Conservation (phyloP, 2,113 vertebrate genomes). For the Rhea pennata region DNA sequence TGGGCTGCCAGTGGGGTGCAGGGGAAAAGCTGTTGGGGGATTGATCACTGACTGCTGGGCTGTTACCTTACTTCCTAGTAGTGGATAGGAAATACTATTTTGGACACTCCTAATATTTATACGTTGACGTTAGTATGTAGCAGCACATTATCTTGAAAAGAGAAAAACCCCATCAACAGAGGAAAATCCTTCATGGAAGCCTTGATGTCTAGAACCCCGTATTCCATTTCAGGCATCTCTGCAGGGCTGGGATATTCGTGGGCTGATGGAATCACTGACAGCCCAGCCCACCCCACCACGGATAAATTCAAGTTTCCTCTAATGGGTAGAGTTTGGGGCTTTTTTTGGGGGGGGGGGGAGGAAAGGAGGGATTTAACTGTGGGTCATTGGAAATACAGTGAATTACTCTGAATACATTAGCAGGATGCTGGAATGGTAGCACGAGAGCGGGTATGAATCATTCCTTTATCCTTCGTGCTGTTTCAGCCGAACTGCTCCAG, state of each 20-base stretch:
- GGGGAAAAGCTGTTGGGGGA: neutral
- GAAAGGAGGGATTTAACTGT: neutral
- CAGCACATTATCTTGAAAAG: neutral
- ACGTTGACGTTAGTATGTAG: neutral
- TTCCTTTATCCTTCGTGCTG: constrained; percentile 27
- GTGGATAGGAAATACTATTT: neutral
- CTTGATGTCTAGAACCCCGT: neutral
- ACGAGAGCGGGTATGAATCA: neutral
- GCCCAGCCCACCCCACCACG: neutral
- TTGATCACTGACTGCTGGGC: fast-evolving
- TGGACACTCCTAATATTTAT: neutral
- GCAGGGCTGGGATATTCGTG: neutral
- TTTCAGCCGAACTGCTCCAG: constrained; percentile 38
- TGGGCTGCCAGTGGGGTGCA: fast-evolving
- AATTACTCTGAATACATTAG: neutral
- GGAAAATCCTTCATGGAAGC: neutral
- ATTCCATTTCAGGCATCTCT: neutral
- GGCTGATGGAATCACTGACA: neutral
- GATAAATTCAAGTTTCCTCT: neutral
- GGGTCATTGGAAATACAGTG: neutral
- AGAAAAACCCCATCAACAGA: neutral
- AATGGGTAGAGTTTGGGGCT: neutral
- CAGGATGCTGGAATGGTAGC: neutral
- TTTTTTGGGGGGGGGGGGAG: neutral
- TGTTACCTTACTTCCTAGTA: neutral